Evolutionary conservation across 2,888 invertebrate species (phyloP).

Genomic region (Coleophora flavipennella): DNA sequence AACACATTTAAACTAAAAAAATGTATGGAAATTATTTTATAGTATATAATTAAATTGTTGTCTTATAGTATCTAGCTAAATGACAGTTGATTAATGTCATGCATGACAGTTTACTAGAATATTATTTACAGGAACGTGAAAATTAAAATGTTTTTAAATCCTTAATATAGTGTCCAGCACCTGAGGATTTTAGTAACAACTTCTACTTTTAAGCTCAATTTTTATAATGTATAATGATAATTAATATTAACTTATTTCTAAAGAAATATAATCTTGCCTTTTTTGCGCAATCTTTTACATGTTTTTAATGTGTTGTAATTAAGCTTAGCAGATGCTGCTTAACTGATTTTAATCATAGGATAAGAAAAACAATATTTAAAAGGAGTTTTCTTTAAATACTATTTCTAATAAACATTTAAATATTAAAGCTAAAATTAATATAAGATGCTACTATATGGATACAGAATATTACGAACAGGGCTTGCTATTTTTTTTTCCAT

Average conservation of each 20-base stretch:
- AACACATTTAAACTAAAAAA: slow-evolving; percentile 6
- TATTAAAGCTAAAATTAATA: too few relatives aligned
- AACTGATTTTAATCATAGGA: too few relatives aligned
- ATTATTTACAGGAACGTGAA: slow-evolving; percentile 1
- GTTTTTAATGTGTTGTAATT: neutral
- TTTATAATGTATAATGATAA: neutral
- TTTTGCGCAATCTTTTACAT: too few relatives aligned
- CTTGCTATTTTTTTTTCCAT: too few relatives aligned
- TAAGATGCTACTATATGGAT: too few relatives aligned
- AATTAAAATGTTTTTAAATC: neutral
- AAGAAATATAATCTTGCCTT: neutral
- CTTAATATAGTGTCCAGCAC: slow-evolving; percentile 32
- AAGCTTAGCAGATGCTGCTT: neutral
- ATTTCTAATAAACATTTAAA: too few relatives aligned
- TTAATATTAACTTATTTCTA: too few relatives aligned
- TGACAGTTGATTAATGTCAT: neutral
- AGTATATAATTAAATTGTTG: neutral
- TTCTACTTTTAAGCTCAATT: slow-evolving; percentile 1
- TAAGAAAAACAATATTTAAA: too few relatives aligned
- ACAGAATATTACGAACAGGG: too few relatives aligned
- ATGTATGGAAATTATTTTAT: slow-evolving; percentile 2
- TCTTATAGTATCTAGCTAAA: neutral
- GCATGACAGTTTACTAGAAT: neutral
- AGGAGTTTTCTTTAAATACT: too few relatives aligned
- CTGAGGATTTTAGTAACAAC: slow-evolving; percentile 5